These are phyloP conservation scores for Pithys albifrons DNA, from an alignment of 2,113 vertebrate species.

Conservation along the genomic window DNA sequence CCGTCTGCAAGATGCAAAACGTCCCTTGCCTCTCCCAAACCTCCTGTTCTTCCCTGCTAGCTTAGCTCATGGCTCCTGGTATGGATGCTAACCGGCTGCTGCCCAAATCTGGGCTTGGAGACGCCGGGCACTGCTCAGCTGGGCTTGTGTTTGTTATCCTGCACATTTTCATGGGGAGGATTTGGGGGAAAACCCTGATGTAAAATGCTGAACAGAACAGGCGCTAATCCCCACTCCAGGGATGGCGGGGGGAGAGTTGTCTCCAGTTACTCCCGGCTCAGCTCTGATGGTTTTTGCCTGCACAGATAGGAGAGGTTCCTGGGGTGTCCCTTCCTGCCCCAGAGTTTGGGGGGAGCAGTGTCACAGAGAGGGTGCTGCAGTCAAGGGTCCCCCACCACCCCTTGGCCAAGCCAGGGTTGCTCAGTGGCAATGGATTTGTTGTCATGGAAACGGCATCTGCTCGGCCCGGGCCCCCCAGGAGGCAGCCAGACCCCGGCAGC, in stretches of 20 bases:
- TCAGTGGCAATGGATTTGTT: constrained; percentile 3
- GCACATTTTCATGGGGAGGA: constrained; percentile 8
- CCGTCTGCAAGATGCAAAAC: neutral
- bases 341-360: neutral
- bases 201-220: neutral
- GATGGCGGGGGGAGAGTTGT: neutral
- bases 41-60: neutral
- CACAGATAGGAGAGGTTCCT: neutral
- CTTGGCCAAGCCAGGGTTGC: neutral
- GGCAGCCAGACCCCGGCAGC: constrained; percentile 1
- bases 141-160: constrained; percentile 23
- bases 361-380: neutral
- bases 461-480: constrained; percentile 30
- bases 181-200: constrained; percentile 46
- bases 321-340: neutral
- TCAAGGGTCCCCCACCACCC: neutral
- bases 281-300: neutral
- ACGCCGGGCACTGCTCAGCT: neutral
- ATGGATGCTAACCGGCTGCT: neutral
- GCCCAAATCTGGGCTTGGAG: constrained; percentile 48
- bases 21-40: neutral
- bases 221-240: constrained; percentile 2
- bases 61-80: constrained; percentile 34
- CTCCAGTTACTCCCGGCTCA: neutral
- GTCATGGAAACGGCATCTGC: constrained; percentile 65